phyloP scores from a whole-genome alignment of 2,888 invertebrate species.

The Amphipyra tragopoginis region DNA sequence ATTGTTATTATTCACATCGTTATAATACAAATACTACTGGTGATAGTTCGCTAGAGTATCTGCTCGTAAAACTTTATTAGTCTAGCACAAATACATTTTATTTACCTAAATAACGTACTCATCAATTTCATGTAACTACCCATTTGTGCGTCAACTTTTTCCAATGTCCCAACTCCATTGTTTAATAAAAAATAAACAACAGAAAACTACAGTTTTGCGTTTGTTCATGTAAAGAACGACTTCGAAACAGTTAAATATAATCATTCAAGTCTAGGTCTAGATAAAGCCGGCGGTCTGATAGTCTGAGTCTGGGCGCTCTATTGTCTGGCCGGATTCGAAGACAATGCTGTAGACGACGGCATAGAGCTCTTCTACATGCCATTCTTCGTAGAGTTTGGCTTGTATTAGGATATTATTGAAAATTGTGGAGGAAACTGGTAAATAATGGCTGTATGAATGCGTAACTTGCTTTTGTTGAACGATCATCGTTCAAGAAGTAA shows the following conservation, averaged over 20 bases:
- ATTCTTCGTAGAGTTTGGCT: constrained; percentile 17
- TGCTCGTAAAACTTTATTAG: no score
- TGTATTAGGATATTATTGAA: constrained; percentile 4
- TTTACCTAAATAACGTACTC: no score
- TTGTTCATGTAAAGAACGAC: constrained; percentile 11
- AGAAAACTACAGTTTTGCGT: constrained; percentile 1
- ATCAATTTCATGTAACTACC: no score
- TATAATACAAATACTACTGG: no score
- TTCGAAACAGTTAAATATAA: constrained; percentile 32
- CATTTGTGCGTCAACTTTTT: not conserved
- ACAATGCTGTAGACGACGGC: constrained; percentile 41
- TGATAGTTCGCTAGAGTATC: no score
- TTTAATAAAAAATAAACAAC: not conserved
- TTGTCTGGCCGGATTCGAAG: constrained; percentile 50
- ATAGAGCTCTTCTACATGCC: constrained; percentile 20
- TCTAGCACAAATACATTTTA: no score
- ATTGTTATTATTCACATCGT: no score
- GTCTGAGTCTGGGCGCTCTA: constrained; percentile 49
- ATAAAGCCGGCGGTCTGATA: constrained; percentile 45
- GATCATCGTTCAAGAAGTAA: no score
- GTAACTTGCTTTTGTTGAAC: no score
- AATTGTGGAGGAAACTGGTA: constrained; percentile 1
- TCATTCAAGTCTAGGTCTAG: constrained; percentile 30
- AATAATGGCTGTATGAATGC: not conserved
- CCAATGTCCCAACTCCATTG: not conserved